Percentiles rank a stretch among this genome's conserved stretches.
phyloP scores from a whole-genome alignment of 2,797 vertebrate genomes.

The Peromyscus aztecus region DNA sequence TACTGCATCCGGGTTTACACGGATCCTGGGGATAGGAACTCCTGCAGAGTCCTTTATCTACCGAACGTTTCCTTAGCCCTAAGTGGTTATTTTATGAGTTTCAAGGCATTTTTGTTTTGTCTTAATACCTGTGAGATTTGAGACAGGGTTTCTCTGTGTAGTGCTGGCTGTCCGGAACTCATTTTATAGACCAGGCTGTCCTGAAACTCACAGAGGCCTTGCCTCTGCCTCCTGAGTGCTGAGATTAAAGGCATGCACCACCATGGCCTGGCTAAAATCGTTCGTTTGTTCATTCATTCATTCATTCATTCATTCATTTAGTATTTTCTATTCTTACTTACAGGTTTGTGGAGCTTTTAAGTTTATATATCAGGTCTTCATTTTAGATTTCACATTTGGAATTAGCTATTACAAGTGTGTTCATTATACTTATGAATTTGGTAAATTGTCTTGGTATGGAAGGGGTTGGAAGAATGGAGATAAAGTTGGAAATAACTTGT shows the following conservation, averaged over 20 bases:
- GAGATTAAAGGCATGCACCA: no score
- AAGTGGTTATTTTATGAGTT: not conserved
- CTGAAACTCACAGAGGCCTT: no score
- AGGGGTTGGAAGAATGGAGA: not conserved
- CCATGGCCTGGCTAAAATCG: no score
- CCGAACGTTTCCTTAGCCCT: not conserved
- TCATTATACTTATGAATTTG: not conserved
- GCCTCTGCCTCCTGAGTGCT: no score
- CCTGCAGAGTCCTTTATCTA: not conserved
- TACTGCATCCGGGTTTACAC: not conserved
- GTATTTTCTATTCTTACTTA: not conserved
- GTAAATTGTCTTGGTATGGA: not conserved
- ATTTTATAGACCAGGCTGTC: no score
- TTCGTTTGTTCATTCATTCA: no score
- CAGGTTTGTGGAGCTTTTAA: slow-evolving; percentile 27
- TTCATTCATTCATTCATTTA: no score
- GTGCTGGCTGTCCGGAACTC: no score
- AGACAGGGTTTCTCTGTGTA: no score
- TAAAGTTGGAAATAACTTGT: slow-evolving; percentile 55
- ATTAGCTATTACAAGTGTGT: slow-evolving; percentile 23
- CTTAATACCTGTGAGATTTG: not conserved
- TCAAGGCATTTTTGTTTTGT: slow-evolving; percentile 9
- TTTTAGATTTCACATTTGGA: slow-evolving; percentile 59
- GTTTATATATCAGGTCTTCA: not conserved
- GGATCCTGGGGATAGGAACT: not conserved